phyloP scores from a whole-genome alignment of 2,888 invertebrate species.

The Drosophila borealis region DNA sequence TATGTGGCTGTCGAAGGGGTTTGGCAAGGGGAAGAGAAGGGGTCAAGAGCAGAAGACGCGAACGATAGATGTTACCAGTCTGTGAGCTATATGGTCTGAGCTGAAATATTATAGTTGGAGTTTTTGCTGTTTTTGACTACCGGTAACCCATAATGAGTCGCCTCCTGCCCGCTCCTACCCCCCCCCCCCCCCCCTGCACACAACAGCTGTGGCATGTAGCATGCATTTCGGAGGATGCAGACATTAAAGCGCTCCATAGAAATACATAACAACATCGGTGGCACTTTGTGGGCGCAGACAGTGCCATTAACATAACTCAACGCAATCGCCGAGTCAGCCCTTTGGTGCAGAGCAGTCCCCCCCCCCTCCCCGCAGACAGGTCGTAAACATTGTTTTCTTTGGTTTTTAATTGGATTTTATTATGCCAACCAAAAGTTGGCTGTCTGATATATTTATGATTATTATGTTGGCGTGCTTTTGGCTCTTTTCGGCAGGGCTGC shows the following conservation, averaged over 20 bases:
- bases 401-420: slow-evolving; percentile 81
- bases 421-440: slow-evolving; percentile 74
- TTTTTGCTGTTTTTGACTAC: slow-evolving; percentile 32
- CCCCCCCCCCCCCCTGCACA: background rate
- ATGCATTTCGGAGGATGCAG: slow-evolving; percentile 50
- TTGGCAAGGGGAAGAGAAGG: background rate
- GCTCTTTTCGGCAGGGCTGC: slow-evolving; percentile 62
- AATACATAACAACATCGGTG: slow-evolving; percentile 42
- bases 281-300: slow-evolving; percentile 74
- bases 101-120: slow-evolving; percentile 41
- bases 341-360: slow-evolving; percentile 29
- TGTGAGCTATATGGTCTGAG: slow-evolving; percentile 69
- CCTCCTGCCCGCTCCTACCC: background rate
- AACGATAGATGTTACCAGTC: slow-evolving; percentile 58
- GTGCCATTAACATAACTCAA: slow-evolving; percentile 75
- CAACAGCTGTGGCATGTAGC: slow-evolving; percentile 43
- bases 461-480: slow-evolving; percentile 80
- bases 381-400: slow-evolving; percentile 80
- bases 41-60: slow-evolving; percentile 35
- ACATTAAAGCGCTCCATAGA: slow-evolving; percentile 40
- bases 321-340: slow-evolving; percentile 56
- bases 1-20: background rate
- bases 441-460: slow-evolving; percentile 83
- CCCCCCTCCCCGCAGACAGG: slow-evolving; percentile 60
- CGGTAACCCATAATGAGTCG: slow-evolving; percentile 30